These are phyloP conservation scores for Sebastes hubbsi DNA, from an alignment of 2,797 vertebrate genomes.

Conservation along the genomic window DNA sequence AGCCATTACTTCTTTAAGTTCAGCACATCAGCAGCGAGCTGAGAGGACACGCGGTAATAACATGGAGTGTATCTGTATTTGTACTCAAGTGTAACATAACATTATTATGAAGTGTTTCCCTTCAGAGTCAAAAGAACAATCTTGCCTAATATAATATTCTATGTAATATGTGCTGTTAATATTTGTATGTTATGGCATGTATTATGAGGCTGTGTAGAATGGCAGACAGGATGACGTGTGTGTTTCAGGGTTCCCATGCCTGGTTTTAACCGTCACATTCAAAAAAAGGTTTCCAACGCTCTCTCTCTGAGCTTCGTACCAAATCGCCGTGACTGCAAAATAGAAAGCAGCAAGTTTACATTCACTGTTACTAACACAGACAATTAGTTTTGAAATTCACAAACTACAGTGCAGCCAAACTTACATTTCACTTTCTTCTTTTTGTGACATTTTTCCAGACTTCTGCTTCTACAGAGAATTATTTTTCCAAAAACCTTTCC, in stretches of 20 bases:
- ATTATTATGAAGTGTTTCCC: conserved; percentile 48
- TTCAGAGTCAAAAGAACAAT: conserved; percentile 51
- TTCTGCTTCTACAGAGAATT: conserved; percentile 6
- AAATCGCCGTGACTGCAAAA: background rate
- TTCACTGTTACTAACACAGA: background rate
- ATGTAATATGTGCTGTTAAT: conserved; percentile 67
- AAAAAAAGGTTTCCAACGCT: background rate
- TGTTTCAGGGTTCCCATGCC: conserved; percentile 26
- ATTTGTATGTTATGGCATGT: conserved; percentile 75
- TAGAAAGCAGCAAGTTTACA: background rate
- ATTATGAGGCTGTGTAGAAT: conserved; percentile 52
- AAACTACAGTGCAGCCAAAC: background rate
- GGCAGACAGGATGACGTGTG: conserved; percentile 28
- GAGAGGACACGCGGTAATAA: background rate
- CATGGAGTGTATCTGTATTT: conserved; percentile 21
- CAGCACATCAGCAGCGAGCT: background rate
- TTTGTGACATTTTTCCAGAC: background rate
- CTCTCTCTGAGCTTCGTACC: background rate
- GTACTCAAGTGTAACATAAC: conserved; percentile 60
- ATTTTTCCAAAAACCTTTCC: background rate
- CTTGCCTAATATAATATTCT: conserved; percentile 65
- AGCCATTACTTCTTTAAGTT: background rate
- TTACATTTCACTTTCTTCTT: background rate
- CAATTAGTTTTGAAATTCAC: background rate
- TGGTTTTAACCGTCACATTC: background rate